These are phyloP conservation scores for Gisinianus flammeolus DNA, from an alignment of 2,888 invertebrate species.

Conservation along the genomic window DNA sequence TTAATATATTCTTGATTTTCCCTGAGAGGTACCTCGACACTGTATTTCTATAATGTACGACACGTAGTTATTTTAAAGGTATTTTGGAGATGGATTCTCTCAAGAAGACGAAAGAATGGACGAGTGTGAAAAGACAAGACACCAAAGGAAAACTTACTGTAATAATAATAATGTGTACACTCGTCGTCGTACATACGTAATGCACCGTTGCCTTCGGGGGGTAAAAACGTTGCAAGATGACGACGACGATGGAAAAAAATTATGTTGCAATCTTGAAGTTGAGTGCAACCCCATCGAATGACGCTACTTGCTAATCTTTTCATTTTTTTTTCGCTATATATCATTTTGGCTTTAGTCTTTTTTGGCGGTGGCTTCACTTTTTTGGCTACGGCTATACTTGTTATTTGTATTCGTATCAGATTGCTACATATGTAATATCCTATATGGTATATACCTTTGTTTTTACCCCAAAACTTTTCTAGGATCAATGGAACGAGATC, in stretches of 20 bases:
- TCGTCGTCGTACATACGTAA: background rate
- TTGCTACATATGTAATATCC: too few species aligned
- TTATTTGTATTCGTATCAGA: too few species aligned
- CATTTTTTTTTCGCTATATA: background rate
- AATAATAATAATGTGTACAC: constrained; percentile 1
- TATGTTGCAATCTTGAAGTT: constrained; percentile 29
- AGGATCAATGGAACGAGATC: too few species aligned
- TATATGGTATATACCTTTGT: too few species aligned
- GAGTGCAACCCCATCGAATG: constrained; percentile 18
- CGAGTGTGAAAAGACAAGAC: background rate
- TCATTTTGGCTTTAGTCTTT: background rate
- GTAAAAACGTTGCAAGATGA: constrained; percentile 34
- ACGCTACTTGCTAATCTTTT: background rate
- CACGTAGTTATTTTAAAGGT: background rate
- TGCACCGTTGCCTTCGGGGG: constrained; percentile 24
- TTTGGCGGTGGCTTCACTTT: background rate
- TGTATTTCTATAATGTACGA: background rate
- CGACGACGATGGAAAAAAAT: background rate
- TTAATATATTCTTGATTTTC: too few species aligned
- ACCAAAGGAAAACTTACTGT: background rate
- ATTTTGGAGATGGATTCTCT: background rate
- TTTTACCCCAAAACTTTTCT: too few species aligned
- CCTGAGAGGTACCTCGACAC: background rate
- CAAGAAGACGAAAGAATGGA: background rate
- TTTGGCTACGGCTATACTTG: too few species aligned